phyloP scores from a whole-genome alignment of 2,797 vertebrate species.

The Notoglanidium macrostoma region DNA sequence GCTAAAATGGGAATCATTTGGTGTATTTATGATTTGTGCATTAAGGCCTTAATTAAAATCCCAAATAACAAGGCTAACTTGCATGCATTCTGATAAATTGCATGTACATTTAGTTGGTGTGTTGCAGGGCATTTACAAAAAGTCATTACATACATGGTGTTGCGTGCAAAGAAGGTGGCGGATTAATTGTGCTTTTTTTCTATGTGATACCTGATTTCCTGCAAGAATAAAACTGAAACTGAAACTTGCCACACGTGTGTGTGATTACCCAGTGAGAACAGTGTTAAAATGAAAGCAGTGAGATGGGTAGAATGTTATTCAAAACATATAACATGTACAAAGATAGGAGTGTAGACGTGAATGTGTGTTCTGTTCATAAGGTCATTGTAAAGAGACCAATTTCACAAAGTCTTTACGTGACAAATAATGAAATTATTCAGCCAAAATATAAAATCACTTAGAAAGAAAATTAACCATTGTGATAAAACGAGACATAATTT shows the following conservation, averaged over 20 bases:
- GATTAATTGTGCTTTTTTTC: neutral
- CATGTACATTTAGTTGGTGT: neutral
- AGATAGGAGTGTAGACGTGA: neutral
- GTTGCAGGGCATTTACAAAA: neutral
- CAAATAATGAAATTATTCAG: neutral
- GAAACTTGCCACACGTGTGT: neutral
- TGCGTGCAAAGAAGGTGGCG: neutral
- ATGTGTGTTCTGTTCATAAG: neutral
- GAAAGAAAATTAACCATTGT: neutral
- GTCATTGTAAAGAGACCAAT: neutral
- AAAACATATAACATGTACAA: neutral
- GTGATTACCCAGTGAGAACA: neutral
- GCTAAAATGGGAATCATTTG: conserved; percentile 13
- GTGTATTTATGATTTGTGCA: conserved; percentile 38
- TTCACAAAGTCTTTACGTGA: neutral
- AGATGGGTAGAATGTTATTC: neutral
- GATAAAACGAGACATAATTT: no score
- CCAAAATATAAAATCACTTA: neutral
- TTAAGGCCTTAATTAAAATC: neutral
- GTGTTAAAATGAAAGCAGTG: neutral
- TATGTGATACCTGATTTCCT: neutral
- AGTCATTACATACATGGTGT: neutral
- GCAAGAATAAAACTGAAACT: neutral
- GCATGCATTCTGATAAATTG: neutral
- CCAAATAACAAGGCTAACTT: neutral